Percentiles rank a stretch among this genome's conserved stretches.
Evolutionary conservation across 2,888 invertebrate genomes (phyloP).

Genomic region (Spodoptera exigua): DNA sequence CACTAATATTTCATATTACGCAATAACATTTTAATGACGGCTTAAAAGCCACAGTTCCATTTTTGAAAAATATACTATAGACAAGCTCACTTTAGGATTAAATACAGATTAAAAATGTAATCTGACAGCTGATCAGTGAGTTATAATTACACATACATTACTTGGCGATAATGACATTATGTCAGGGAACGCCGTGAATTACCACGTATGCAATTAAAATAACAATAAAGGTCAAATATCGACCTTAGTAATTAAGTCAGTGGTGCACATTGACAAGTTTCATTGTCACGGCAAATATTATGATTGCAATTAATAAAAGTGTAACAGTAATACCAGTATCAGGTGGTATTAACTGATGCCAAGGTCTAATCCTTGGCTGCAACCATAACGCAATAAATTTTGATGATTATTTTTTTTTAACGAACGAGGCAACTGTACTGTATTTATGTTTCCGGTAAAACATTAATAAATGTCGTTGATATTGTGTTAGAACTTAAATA

Average conservation of each 20-base stretch:
- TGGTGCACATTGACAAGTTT: slow-evolving; percentile 40
- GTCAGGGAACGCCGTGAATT: slow-evolving; percentile 30
- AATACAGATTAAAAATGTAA: slow-evolving; percentile 33
- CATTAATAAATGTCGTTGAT: slow-evolving; percentile 21
- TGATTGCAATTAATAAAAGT: slow-evolving; percentile 49
- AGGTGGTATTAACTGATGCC: slow-evolving; percentile 43
- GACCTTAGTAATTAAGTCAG: slow-evolving; percentile 47
- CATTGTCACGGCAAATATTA: slow-evolving; percentile 42
- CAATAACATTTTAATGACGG: slow-evolving; percentile 24
- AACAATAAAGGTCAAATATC: slow-evolving; percentile 49
- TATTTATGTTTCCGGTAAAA: slow-evolving; percentile 21
- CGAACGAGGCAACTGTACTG: not conserved
- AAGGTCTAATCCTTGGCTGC: slow-evolving; percentile 33
- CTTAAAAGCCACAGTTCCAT: slow-evolving; percentile 21
- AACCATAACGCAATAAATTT: slow-evolving; percentile 12
- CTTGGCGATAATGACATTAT: slow-evolving; percentile 25
- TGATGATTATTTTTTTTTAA: slow-evolving; percentile 11
- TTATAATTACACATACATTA: slow-evolving; percentile 18
- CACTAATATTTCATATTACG: slow-evolving; percentile 28
- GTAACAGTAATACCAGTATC: slow-evolving; percentile 43
- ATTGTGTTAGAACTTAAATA: not conserved
- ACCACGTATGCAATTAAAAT: slow-evolving; percentile 46
- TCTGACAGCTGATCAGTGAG: slow-evolving; percentile 20
- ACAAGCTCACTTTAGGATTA: slow-evolving; percentile 4
- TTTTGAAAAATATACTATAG: slow-evolving; percentile 26